Percentiles rank a stretch among this genome's conserved stretches.
These are phyloP conservation scores for Melopsittacus undulatus DNA, from an alignment of 2,797 vertebrate species.

Conservation along the genomic window DNA sequence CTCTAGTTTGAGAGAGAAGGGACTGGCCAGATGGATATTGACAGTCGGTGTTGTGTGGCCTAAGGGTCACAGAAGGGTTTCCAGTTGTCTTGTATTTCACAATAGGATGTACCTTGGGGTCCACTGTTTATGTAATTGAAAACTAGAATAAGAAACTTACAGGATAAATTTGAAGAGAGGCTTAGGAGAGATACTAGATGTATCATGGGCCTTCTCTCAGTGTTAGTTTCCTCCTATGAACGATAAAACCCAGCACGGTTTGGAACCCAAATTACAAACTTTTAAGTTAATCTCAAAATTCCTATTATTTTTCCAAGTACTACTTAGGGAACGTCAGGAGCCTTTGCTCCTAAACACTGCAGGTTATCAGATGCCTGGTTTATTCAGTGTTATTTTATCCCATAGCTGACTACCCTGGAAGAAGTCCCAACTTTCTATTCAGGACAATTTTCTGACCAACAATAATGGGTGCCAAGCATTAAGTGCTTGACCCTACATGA, in stretches of 20 bases:
- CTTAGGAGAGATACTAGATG: background rate
- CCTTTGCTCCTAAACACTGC: background rate
- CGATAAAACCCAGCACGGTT: background rate
- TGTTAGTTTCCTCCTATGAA: background rate
- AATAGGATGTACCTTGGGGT: background rate
- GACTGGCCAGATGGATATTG: background rate
- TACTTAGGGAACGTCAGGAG: background rate
- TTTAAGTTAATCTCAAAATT: background rate
- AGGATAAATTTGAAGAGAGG: background rate
- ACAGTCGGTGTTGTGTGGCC: constrained; percentile 4
- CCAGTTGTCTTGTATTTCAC: background rate
- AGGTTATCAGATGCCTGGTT: background rate
- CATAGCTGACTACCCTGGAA: background rate
- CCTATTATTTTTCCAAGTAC: background rate
- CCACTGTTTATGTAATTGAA: background rate
- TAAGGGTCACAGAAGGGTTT: constrained; percentile 16
- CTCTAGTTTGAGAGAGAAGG: background rate
- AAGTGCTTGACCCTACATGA: background rate
- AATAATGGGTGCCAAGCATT: background rate
- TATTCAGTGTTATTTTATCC: background rate
- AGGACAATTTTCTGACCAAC: background rate
- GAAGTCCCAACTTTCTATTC: background rate
- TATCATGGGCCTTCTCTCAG: background rate
- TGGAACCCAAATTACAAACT: background rate
- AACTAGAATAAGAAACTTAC: background rate